These are phyloP conservation scores for Siniperca scherzeri DNA, from an alignment of 2,797 vertebrate species.

Conservation along the genomic window DNA sequence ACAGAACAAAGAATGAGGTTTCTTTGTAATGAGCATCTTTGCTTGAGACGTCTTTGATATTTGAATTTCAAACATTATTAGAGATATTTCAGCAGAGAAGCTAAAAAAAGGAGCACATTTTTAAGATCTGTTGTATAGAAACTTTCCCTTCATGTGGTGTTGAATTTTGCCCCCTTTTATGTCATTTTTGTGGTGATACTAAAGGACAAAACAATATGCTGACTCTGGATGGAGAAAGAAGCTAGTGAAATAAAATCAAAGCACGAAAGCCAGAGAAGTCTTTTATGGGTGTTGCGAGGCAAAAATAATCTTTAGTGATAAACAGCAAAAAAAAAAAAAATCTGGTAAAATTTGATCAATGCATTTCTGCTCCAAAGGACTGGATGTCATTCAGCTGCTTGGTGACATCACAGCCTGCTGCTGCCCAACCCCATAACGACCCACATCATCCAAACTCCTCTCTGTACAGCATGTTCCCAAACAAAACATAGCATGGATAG, in stretches of 20 bases:
- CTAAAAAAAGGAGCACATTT: conserved; percentile 49
- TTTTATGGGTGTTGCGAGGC: conserved; percentile 22
- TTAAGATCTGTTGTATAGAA: conserved; percentile 45
- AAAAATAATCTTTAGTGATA: conserved; percentile 25
- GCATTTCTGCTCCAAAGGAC: conserved; percentile 30
- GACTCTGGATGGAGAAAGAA: conserved; percentile 37
- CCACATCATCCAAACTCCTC: conserved; percentile 36
- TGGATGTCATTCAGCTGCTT: conserved; percentile 39
- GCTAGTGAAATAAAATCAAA: conserved; percentile 33
- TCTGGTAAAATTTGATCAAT: conserved; percentile 1
- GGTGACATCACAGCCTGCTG: conserved; percentile 37
- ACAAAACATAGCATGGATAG: conserved; percentile 61
- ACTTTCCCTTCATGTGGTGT: conserved; percentile 60
- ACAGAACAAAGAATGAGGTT: conserved; percentile 50
- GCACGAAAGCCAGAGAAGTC: conserved; percentile 40
- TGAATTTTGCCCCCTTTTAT: conserved; percentile 55
- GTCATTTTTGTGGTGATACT: conserved; percentile 55
- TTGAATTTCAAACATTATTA: conserved; percentile 56
- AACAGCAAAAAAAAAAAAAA: conserved; percentile 20
- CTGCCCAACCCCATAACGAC: conserved; percentile 38
- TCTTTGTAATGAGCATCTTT: conserved; percentile 55
- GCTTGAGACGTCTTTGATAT: conserved; percentile 54
- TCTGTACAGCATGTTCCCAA: conserved; percentile 72
- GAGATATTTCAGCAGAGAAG: conserved; percentile 45
- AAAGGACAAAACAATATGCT: conserved; percentile 48